Conservation (phyloP, 2,113 vertebrate genomes). For the Burhinus bistriatus region DNA sequence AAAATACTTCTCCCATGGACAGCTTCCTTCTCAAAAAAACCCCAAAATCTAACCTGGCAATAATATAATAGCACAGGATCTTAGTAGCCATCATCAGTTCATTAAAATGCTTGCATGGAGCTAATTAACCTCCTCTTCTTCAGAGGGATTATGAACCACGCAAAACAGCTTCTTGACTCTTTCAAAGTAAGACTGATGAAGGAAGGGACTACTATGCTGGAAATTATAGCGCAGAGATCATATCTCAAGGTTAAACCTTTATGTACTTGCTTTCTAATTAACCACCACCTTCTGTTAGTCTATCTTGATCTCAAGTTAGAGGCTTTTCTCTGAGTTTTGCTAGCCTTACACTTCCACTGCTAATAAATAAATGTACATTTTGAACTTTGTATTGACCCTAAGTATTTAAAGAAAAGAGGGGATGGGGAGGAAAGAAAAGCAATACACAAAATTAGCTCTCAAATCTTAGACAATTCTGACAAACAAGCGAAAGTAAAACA, state of each 20-base stretch:
- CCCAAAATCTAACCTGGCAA: background rate
- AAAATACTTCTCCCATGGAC: background rate
- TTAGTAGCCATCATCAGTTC: background rate
- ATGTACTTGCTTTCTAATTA: background rate
- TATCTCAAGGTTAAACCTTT: conserved; percentile 20
- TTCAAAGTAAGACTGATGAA: background rate
- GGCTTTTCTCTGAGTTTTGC: background rate
- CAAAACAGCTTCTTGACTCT: background rate
- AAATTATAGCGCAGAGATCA: background rate
- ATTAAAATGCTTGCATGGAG: background rate
- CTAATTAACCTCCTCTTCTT: background rate
- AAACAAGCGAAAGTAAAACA: background rate
- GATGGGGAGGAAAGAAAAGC: background rate
- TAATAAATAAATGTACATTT: background rate
- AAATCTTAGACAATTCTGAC: background rate
- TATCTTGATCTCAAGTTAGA: background rate
- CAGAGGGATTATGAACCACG: background rate
- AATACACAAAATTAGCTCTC: background rate
- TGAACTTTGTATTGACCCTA: background rate
- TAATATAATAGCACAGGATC: background rate
- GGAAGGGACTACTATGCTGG: background rate
- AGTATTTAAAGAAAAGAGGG: background rate
- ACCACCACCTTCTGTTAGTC: background rate
- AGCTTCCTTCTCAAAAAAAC: background rate
- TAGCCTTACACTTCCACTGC: background rate